Evolutionary conservation across 2,888 invertebrate species (phyloP).

Genomic region (Fragum sueziense): DNA sequence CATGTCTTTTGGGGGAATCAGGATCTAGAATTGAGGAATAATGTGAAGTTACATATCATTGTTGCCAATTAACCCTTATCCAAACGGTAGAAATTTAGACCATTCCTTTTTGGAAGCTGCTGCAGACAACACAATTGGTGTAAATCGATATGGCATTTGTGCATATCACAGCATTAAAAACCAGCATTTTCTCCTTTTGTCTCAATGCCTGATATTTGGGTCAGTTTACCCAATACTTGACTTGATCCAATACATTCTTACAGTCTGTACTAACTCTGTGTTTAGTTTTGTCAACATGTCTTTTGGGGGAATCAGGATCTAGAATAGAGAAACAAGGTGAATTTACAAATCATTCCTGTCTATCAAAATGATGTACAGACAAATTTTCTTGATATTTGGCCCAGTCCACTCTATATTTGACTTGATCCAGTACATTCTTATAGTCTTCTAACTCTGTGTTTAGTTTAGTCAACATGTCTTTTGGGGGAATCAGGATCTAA

Average conservation of each 20-base stretch:
- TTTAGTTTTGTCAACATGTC: conserved; percentile 90
- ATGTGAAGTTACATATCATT: neutral
- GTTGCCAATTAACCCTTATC: too few relatives aligned
- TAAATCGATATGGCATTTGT: too few relatives aligned
- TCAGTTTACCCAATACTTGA: conserved; percentile 98
- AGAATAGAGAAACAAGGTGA: conserved; percentile 55
- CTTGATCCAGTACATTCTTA: conserved; percentile 89
- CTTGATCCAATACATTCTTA: conserved; percentile 88
- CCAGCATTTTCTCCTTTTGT: neutral
- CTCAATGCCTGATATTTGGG: conserved; percentile 88
- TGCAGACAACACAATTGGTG: too few relatives aligned
- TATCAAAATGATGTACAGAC: too few relatives aligned
- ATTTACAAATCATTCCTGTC: too few relatives aligned
- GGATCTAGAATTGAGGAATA: conserved; percentile 83
- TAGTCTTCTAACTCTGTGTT: conserved; percentile 88
- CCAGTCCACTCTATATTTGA: conserved; percentile 98
- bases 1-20: conserved; percentile 97
- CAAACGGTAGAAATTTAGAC: too few relatives aligned
- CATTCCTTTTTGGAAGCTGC: too few relatives aligned
- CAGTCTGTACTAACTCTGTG: conserved; percentile 89
- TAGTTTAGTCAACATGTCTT: conserved; percentile 91
- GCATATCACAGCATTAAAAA: too few relatives aligned
- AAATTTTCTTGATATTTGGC: conserved; percentile 96
- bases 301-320: conserved; percentile 95
- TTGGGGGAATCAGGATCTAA: conserved; percentile 93